Conservation (phyloP, 2,888 invertebrate species). For the Lasioglossum lativentre region DNA sequence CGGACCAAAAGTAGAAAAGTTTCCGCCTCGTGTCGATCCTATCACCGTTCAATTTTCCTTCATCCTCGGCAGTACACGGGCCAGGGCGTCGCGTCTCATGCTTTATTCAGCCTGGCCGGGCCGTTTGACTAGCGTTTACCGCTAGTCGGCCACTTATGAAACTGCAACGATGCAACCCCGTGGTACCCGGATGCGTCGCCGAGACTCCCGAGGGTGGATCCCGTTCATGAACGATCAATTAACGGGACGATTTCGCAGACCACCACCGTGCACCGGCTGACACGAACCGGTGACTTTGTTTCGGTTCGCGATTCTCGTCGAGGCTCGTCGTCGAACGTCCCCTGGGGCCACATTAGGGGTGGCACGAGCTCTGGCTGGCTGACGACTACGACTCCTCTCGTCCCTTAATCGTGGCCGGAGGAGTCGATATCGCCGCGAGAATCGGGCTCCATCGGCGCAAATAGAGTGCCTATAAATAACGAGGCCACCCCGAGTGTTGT, state of each 20-base stretch:
- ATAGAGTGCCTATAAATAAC: conserved; percentile 84
- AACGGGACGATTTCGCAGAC: conserved; percentile 26
- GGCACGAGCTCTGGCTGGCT: conserved; percentile 23
- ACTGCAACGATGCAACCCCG: background rate
- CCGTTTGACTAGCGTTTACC: conserved; percentile 17
- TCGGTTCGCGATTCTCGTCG: conserved; percentile 27
- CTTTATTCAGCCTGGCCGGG: background rate
- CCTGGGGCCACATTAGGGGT: conserved; percentile 70
- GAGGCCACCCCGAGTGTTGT: conserved; percentile 83
- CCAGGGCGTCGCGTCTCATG: conserved; percentile 13
- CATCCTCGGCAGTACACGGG: conserved; percentile 4
- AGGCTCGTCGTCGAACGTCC: conserved; percentile 53
- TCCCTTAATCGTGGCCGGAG: conserved; percentile 70
- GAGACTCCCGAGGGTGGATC: background rate
- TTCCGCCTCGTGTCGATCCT: conserved; percentile 29
- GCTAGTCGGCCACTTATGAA: background rate
- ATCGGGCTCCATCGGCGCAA: conserved; percentile 71
- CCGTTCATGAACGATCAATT: conserved; percentile 35
- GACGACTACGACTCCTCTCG: conserved; percentile 30
- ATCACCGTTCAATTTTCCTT: conserved; percentile 30
- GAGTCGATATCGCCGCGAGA: conserved; percentile 73
- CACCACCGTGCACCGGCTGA: conserved; percentile 19
- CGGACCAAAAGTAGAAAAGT: conserved; percentile 37
- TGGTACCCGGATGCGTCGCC: background rate
- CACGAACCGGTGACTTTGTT: conserved; percentile 49